Evolutionary conservation across 2,113 vertebrate genomes (phyloP), one percentile per base, ranked within the genome.

Genomic region (Zosterops pallidus): DNA sequence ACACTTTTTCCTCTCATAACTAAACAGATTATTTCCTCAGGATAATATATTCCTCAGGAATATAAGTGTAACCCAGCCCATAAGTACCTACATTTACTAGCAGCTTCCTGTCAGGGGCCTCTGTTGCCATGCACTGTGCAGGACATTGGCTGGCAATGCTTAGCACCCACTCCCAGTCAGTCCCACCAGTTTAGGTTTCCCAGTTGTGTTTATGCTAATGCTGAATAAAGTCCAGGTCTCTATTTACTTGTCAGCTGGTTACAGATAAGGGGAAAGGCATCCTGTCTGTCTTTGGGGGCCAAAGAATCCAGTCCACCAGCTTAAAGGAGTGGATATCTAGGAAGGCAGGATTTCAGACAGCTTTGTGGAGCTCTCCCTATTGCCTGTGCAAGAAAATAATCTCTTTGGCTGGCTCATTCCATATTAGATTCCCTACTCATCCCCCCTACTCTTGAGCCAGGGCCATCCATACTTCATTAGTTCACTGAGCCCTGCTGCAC

Each of bases 391-490:
- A 92, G 68, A 92, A 86, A 95, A 92, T 96, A 97, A 97, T 95
- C 94, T 92, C 92, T 90, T 91, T 71, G 90, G 68, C 65, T 89
- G 86, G 94, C 83, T 97, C 92, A 96, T 95, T 95, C 86, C 44
- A 57, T 81, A 94, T 96, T 92, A 96, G 88, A 83, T 86, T 92
- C 85, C 79, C 0, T 0, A 44, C 93, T 78, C 79, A 93, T 94
- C 85, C 52, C 63, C 79, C 44, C 72, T 89, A 69, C 79, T 92
- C 80, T 23, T 56, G 60, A 96, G 90, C 88, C 31, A 86, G 56
- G 60, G 85, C 56, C 3, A 2, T 56, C 72, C 68, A 59, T 60
- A 69, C 88, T 89, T 95, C 79, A 94, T 92, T 93, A 94, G 60
- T 78, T 83, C 68, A 59, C 96, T 94, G 94, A 97, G 92, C 85